Conservation (phyloP, 2,113 vertebrate species). For the Podarcis muralis region DNA sequence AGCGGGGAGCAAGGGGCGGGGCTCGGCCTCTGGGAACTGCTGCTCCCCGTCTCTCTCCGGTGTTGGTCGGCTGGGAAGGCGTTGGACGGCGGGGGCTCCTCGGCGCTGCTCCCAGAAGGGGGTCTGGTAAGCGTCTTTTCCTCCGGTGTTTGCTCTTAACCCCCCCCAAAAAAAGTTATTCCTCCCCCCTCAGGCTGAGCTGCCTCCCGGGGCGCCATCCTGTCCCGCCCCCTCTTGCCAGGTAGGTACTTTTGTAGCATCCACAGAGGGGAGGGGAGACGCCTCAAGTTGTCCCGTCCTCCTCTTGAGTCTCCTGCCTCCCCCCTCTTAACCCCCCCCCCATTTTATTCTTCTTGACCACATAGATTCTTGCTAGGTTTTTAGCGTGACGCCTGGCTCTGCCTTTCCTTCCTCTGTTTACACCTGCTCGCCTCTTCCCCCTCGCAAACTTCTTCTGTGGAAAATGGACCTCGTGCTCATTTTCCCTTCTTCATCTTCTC, state of each 20-base stretch:
- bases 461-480: background rate
- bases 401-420: background rate
- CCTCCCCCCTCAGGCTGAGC: background rate
- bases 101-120: background rate
- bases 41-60: no score
- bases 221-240: rapidly evolving
- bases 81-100: background rate
- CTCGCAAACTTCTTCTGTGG: background rate
- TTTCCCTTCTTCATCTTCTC: background rate
- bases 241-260: background rate
- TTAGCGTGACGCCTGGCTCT: background rate
- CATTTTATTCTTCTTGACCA: no score
- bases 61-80: background rate
- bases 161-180: no score
- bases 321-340: no score
- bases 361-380: no score
- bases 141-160: background rate
- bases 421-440: background rate
- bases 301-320: no score
- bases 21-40: background rate
- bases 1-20: rapidly evolving
- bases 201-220: background rate
- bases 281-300: background rate
- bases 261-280: background rate
- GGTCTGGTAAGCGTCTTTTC: constrained; percentile 37